Conservation (phyloP, 2,797 vertebrate species). For the Fistularia commersonii region DNA sequence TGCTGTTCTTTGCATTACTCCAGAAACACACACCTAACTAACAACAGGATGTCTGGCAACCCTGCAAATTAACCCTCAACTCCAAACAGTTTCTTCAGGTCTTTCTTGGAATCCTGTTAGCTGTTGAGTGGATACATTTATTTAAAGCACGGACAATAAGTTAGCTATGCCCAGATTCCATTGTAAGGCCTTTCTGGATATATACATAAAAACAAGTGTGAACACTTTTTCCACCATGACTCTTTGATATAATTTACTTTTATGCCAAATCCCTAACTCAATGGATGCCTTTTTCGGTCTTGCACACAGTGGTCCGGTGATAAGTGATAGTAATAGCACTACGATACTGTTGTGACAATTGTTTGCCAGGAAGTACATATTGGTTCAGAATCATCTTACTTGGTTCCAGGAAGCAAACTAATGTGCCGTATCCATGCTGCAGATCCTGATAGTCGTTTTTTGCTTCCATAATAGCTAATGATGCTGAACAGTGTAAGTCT, state of each 20-base stretch:
- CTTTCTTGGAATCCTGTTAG: conserved; percentile 35
- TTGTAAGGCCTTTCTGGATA: conserved; percentile 1
- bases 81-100: conserved; percentile 27
- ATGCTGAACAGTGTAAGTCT: conserved; percentile 13
- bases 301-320: conserved; percentile 21
- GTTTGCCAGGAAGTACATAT: conserved; percentile 26
- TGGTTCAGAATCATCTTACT: conserved; percentile 10
- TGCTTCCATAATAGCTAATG: conserved; percentile 3
- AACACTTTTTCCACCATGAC: too few species aligned
- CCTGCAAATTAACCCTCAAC: conserved; percentile 51
- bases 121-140: conserved; percentile 20
- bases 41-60: conserved; percentile 64
- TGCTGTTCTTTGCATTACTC: conserved; percentile 51
- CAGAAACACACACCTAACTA: conserved; percentile 50
- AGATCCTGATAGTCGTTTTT: conserved; percentile 1
- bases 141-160: conserved; percentile 20
- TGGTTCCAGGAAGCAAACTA: conserved; percentile 16
- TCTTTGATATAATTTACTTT: too few species aligned
- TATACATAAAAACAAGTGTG: too few species aligned
- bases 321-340: conserved; percentile 25
- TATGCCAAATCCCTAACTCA: too few species aligned
- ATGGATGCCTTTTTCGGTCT: conserved; percentile 1
- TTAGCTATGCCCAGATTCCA: conserved; percentile 3
- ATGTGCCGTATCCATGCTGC: conserved; percentile 9
- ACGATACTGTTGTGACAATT: conserved; percentile 20